Percentiles rank a stretch among this genome's conserved stretches.
Conservation (phyloP, 2,113 vertebrate species). For the Oophaga pumilio region DNA sequence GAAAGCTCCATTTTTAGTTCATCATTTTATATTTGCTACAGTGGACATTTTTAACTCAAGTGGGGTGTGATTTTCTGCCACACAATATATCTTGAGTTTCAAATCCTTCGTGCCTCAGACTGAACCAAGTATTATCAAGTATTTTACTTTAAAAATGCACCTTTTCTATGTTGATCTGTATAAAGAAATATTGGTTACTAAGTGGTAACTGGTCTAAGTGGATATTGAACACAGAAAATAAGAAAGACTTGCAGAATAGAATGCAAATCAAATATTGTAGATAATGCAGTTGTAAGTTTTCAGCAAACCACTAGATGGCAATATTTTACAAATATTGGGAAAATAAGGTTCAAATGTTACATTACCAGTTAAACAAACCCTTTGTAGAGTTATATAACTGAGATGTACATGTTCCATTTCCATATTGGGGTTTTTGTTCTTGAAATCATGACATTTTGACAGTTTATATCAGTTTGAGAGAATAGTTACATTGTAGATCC, state of each 20-base stretch:
- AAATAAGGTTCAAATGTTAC: background rate
- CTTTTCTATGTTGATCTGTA: background rate
- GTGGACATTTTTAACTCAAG: no score
- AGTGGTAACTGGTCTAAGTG: background rate
- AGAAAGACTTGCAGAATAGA: background rate
- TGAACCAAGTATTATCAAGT: no score
- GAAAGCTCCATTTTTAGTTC: no score
- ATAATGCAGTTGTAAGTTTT: background rate
- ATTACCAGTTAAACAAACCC: background rate
- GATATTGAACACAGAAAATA: background rate
- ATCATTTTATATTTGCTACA: no score
- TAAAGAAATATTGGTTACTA: background rate
- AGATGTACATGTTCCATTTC: background rate
- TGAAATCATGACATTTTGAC: no score
- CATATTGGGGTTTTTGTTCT: background rate
- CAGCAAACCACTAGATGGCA: conserved; percentile 30
- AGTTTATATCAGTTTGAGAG: no score
- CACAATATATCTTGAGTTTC: no score
- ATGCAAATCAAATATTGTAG: background rate
- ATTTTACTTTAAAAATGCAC: background rate
- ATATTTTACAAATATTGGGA: background rate
- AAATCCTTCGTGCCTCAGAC: no score
- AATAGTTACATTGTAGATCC: no score
- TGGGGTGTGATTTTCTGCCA: no score
- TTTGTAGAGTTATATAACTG: background rate